These are phyloP conservation scores for Brachylomia viminalis DNA, from an alignment of 2,888 invertebrate species.

Conservation along the genomic window DNA sequence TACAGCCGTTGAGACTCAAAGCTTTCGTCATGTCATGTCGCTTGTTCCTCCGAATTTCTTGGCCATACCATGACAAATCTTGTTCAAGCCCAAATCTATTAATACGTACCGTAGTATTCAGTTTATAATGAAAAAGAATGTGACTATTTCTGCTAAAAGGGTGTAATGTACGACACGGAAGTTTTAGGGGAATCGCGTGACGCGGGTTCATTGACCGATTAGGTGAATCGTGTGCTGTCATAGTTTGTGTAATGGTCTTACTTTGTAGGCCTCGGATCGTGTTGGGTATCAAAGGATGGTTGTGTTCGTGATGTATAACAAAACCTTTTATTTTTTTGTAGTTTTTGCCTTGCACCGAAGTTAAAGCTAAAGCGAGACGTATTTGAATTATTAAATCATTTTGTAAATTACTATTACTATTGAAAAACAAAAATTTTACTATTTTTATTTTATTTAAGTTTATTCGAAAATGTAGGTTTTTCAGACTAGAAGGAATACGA, in stretches of 20 bases:
- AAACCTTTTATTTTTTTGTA: constrained; percentile 12
- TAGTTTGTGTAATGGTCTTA: constrained; percentile 54
- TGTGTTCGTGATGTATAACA: constrained; percentile 27
- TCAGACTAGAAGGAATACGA: too few species aligned
- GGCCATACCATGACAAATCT: neutral
- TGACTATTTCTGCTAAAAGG: constrained; percentile 49
- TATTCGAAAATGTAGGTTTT: too few species aligned
- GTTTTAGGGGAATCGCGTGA: constrained; percentile 61
- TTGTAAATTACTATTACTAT: too few species aligned
- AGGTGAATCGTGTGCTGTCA: constrained; percentile 54
- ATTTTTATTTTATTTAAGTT: too few species aligned
- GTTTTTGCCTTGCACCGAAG: neutral
- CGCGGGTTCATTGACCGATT: constrained; percentile 56
- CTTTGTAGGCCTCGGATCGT: constrained; percentile 21
- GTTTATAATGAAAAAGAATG: constrained; percentile 36
- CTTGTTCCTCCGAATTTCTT: neutral
- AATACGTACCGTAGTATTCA: neutral
- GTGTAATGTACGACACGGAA: constrained; percentile 51
- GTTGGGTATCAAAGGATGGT: constrained; percentile 2
- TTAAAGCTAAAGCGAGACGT: neutral
- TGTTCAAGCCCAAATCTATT: neutral
- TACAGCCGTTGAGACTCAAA: too few species aligned
- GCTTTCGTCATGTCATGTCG: neutral
- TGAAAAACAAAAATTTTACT: too few species aligned
- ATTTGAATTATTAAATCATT: too few species aligned